Conservation (phyloP, 1,140 invertebrate species). For the Procambarus virginalis region DNA sequence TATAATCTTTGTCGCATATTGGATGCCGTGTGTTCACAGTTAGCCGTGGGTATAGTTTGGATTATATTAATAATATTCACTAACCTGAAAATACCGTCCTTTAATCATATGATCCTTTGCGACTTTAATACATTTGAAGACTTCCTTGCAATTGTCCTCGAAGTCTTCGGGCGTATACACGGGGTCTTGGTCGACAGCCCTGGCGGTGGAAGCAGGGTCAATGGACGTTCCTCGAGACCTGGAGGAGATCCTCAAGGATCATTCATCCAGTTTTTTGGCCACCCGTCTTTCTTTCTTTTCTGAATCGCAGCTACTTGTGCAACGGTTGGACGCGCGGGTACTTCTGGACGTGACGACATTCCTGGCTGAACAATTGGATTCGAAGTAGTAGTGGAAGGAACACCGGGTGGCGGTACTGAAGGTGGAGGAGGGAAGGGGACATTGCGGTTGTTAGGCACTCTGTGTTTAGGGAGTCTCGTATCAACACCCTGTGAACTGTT, state of each 20-base stretch:
- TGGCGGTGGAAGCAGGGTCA: background rate
- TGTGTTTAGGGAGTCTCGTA: background rate
- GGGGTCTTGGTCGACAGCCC: background rate
- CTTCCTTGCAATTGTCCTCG: constrained; percentile 12
- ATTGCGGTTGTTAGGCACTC: background rate
- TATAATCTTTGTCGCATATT: too few species aligned
- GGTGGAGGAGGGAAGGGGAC: background rate
- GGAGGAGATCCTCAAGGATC: background rate
- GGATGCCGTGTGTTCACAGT: too few species aligned
- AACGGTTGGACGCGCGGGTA: background rate
- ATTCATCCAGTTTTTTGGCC: background rate
- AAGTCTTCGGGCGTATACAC: constrained; percentile 8
- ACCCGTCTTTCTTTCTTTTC: too few species aligned
- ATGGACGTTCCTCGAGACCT: background rate
- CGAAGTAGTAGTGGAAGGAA: background rate
- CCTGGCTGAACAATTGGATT: background rate
- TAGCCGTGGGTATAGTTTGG: background rate
- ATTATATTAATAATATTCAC: background rate
- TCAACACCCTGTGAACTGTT: background rate
- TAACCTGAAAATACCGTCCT: constrained; percentile 4
- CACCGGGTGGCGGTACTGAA: background rate
- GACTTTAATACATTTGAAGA: background rate
- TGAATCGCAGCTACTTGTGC: background rate
- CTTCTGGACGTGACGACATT: background rate
- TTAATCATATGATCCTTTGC: constrained; percentile 6